Evolutionary conservation across 1,140 invertebrate species (phyloP).

Genomic region (Heliothis virescens): DNA sequence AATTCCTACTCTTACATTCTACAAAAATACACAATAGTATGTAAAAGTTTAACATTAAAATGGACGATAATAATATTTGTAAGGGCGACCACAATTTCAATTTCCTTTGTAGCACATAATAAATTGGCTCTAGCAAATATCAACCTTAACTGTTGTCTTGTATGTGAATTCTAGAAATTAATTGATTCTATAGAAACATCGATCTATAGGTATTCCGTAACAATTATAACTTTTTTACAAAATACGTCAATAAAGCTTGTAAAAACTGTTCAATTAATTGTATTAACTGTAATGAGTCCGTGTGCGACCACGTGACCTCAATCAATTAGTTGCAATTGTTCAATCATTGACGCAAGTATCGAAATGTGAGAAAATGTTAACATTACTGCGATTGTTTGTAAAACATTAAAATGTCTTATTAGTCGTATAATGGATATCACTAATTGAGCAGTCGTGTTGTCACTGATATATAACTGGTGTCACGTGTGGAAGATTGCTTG

Average conservation of each 20-base stretch:
- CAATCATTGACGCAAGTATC: background rate
- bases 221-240: background rate
- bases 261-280: background rate
- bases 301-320: background rate
- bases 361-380: background rate
- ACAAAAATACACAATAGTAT: too few species aligned
- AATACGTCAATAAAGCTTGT: background rate
- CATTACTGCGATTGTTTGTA: background rate
- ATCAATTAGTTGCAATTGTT: background rate
- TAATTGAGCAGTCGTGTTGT: background rate
- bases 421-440: background rate
- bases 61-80: too few species aligned
- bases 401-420: background rate
- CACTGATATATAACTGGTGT: background rate
- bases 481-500: slow-evolving; percentile 1
- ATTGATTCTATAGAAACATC: too few species aligned
- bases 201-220: too few species aligned
- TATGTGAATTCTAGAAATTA: too few species aligned
- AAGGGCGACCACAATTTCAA: too few species aligned
- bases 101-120: too few species aligned
- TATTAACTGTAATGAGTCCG: background rate
- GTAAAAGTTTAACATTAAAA: too few species aligned
- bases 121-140: too few species aligned
- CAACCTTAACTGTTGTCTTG: too few species aligned
- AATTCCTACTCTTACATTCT: too few species aligned